Base-by-base conservation (phyloP, 2,888 invertebrate genomes). In the Amblyjoppa proteus region DNA sequence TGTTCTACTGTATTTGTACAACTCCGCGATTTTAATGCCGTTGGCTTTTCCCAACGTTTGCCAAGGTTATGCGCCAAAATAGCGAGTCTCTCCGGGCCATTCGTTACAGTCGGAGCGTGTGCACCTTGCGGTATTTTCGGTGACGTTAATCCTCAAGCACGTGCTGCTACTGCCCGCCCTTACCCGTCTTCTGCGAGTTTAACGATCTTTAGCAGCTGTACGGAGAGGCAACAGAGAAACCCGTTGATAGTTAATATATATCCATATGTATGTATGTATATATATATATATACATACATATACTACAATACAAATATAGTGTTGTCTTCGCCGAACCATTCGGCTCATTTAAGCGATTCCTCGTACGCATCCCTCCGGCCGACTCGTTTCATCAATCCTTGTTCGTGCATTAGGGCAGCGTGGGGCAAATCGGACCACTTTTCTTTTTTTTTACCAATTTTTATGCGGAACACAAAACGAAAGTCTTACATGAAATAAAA, bases 61-160 rank as follows among this genome's bases (percentile, higher is more conserved):
- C 25, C 66, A 61, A 77, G 80, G 58, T 81, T 77, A 77, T 69
- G 53, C 38, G 61, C 77, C 76, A 82, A 86, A 82, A 87, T 87
- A 85, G 87, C 81, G 34, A 51, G 66, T n/a, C 64, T 49, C 84
- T 70, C 16, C 61, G 77, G 82, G 81, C 84, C 64, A 87, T 87
- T 84, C 69, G 79, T 81, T 87, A 41, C 73, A 76, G 75, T 73
- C 76, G 84, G 74, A 82, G 79, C 84, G 80, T 74, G 49, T 85
- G 77, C 84, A 84, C 83, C 84, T 84, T 84, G 84, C 81, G 73
- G 81, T 84, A 84, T 84, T 84, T 84, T 77, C 31, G 76, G 81
- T 77, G 73, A 81, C 77, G 69, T 84, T 84, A 73, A 84, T 81
- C 74, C 73, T 74, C 69, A 51, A 28, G 73, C 74, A 53, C 76